A percentile compares a stretch with the other conserved stretches of the same genome.
These are phyloP conservation scores for Mesitornis unicolor DNA, from an alignment of 2,113 vertebrate species.

Conservation along the genomic window DNA sequence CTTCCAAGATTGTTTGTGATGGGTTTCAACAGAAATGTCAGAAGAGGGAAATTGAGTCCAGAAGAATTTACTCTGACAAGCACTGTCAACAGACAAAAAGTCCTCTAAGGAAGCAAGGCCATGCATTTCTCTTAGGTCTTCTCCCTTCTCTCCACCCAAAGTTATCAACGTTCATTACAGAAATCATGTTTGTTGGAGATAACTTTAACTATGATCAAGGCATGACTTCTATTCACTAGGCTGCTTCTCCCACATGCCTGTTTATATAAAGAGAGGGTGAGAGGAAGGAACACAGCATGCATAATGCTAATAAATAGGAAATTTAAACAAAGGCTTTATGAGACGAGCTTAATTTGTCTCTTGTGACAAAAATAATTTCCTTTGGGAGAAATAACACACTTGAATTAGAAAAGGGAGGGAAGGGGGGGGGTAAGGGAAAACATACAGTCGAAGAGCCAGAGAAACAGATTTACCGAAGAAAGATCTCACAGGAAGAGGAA, in stretches of 20 bases:
- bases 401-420: neutral
- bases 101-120: neutral
- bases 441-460: neutral
- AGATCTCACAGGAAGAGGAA: neutral
- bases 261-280: neutral
- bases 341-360: neutral
- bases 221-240: neutral
- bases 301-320: neutral
- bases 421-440: neutral
- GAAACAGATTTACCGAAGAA: neutral
- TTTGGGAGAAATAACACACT: neutral
- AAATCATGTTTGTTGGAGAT: neutral
- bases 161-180: neutral
- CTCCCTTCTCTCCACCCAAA: neutral
- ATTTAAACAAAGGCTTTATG: neutral
- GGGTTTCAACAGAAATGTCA: neutral
- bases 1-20: neutral
- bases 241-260: neutral
- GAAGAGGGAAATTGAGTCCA: neutral
- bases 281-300: neutral
- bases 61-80: neutral
- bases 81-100: neutral
- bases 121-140: neutral
- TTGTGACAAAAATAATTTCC: slow-evolving; percentile 1
- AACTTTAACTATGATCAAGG: neutral